Conservation (phyloP, 2,113 vertebrate genomes). For the Rafetus swinhoei region DNA sequence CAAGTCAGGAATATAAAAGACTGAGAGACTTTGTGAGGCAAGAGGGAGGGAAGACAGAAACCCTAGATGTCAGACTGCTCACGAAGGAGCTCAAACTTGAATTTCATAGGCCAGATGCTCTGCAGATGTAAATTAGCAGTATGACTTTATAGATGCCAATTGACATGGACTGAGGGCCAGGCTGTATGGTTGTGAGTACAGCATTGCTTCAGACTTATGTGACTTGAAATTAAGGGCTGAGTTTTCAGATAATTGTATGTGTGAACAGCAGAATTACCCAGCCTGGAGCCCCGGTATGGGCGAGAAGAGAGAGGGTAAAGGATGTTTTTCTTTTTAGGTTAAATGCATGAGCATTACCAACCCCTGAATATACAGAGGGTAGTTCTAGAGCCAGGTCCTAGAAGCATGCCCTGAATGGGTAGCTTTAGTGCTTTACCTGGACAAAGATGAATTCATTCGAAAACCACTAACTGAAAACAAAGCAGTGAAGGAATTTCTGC, state of each 20-base stretch:
- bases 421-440: neutral
- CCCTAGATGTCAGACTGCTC: accelerated
- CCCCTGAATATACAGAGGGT: neutral
- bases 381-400: neutral
- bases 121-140: accelerated
- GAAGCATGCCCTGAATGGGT: accelerated
- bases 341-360: neutral
- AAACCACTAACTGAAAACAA: neutral
- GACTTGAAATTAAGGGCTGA: accelerated
- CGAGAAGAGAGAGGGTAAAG: neutral
- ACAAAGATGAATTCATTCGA: accelerated
- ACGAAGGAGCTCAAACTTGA: neutral
- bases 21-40: neutral
- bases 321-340: neutral
- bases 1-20: neutral
- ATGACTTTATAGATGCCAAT: neutral
- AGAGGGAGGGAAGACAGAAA: neutral
- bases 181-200: accelerated
- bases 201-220: neutral
- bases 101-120: accelerated
- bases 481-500: neutral
- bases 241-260: accelerated
- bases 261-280: neutral
- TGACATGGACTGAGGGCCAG: neutral
- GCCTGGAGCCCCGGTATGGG: neutral